Conservation (phyloP, 2,888 invertebrate species). For the Eupeodes latifasciatus region DNA sequence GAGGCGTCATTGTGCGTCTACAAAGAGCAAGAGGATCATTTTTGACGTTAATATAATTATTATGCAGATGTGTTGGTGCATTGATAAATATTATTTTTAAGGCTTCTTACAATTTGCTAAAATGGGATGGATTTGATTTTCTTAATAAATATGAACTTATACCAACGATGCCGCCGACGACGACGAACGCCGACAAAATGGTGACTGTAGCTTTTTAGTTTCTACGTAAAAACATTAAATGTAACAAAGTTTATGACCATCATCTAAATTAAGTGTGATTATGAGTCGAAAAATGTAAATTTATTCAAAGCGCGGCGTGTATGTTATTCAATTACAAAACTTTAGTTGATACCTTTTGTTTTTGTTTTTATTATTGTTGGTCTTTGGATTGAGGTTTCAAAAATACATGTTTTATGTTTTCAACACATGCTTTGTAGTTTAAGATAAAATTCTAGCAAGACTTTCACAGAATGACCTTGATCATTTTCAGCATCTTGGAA, state of each 20-base stretch:
- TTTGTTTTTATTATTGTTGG: not conserved
- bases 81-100: slow-evolving; percentile 67
- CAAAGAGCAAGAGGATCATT: slow-evolving; percentile 9
- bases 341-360: slow-evolving; percentile 54
- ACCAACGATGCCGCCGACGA: slow-evolving; percentile 87
- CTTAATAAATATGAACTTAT: too few species aligned
- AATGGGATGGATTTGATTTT: not conserved
- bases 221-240: slow-evolving; percentile 83
- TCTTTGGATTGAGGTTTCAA: not conserved
- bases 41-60: slow-evolving; percentile 86
- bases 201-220: slow-evolving; percentile 85
- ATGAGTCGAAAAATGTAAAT: slow-evolving; percentile 16
- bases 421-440: too few species aligned
- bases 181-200: slow-evolving; percentile 86
- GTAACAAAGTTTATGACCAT: not conserved
- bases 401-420: too few species aligned
- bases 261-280: slow-evolving; percentile 62
- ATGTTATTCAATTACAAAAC: slow-evolving; percentile 48
- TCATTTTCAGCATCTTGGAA: too few species aligned
- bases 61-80: not conserved
- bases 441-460: too few species aligned
- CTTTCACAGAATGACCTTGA: too few species aligned
- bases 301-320: not conserved
- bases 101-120: slow-evolving; percentile 85
- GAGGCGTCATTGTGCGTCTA: slow-evolving; percentile 80